These are phyloP conservation scores for Netelia virgata DNA, from an alignment of 2,888 invertebrate genomes.

Conservation along the genomic window DNA sequence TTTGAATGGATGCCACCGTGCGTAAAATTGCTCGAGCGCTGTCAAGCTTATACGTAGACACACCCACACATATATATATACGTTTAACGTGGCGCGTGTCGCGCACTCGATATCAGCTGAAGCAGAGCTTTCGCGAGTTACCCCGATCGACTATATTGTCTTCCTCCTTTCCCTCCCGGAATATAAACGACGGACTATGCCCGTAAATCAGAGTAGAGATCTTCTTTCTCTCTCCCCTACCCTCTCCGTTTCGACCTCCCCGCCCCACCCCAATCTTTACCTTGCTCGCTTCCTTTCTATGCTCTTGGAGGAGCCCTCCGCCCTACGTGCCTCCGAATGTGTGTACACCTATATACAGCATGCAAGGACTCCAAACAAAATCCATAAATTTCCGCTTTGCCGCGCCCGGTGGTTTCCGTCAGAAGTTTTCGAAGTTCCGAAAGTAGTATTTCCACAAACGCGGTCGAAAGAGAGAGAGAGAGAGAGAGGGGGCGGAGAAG, in stretches of 20 bases:
- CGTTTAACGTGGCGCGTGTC: constrained; percentile 59
- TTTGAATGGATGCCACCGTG: constrained; percentile 45
- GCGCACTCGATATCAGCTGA: constrained; percentile 64
- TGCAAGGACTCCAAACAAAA: constrained; percentile 82
- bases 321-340: constrained; percentile 24
- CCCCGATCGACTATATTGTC: constrained; percentile 61
- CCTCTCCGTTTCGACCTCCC: background rate
- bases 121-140: constrained; percentile 53
- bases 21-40: constrained; percentile 54
- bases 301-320: constrained; percentile 57
- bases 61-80: constrained; percentile 18
- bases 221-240: constrained; percentile 20
- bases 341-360: constrained; percentile 32
- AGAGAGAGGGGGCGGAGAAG: constrained; percentile 34
- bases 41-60: constrained; percentile 41
- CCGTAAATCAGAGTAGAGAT: constrained; percentile 80
- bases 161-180: constrained; percentile 48
- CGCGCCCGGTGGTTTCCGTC: constrained; percentile 83
- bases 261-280: background rate
- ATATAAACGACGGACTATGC: constrained; percentile 74
- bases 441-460: constrained; percentile 81
- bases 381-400: constrained; percentile 83
- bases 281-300: constrained; percentile 19
- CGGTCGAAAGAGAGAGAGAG: constrained; percentile 50
- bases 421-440: constrained; percentile 83